phyloP scores from a whole-genome alignment of 2,113 vertebrate species.

The Sylvilagus bachmani region DNA sequence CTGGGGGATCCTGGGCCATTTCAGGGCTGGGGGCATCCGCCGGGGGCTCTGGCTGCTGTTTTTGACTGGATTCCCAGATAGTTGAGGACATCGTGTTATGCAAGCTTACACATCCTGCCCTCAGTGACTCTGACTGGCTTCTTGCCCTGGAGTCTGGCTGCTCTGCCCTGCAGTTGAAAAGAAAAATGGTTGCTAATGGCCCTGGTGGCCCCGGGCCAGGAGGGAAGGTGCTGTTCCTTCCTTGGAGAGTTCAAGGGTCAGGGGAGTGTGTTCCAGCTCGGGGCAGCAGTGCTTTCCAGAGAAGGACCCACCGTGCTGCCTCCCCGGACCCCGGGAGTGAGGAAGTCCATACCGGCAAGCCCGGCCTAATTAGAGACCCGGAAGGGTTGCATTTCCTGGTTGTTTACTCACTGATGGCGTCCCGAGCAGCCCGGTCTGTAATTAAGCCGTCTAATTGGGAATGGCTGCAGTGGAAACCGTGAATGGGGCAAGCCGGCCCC shows the following conservation, averaged over 20 bases:
- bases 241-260: not conserved
- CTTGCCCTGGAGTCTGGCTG: not conserved
- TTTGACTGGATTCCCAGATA: not conserved
- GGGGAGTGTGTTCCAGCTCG: not conserved
- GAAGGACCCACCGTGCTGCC: not conserved
- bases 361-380: not conserved
- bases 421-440: slow-evolving; percentile 44
- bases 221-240: not conserved
- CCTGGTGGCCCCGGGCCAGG: not conserved
- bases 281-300: not conserved
- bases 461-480: not conserved
- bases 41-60: not conserved
- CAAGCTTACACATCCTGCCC: not conserved
- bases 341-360: not conserved
- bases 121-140: not conserved
- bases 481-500: not conserved
- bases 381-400: not conserved
- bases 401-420: slow-evolving; percentile 8
- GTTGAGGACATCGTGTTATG: accelerated
- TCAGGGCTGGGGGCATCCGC: not conserved
- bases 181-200: not conserved
- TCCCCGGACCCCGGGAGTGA: not conserved
- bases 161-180: not conserved
- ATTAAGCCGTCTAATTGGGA: slow-evolving; percentile 63
- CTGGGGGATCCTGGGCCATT: not conserved